Evolutionary conservation across 2,797 vertebrate genomes (phyloP), one percentile per base, ranked within the genome.

Genomic region (Hafferia zeledoni): DNA sequence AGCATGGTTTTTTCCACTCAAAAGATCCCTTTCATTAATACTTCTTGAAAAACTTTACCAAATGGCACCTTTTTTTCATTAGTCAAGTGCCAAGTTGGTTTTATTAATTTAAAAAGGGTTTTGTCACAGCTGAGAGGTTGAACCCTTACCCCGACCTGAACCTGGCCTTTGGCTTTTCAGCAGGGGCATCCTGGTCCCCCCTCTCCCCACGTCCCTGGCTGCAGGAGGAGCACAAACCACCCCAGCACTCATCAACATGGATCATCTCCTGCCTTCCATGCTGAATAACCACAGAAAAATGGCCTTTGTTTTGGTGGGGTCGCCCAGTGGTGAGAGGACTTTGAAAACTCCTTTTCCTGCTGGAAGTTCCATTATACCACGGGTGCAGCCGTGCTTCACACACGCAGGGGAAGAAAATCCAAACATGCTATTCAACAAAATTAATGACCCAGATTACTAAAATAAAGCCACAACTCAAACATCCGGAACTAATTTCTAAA

Each of bases 381-480:
- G 28, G 59, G 13, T 25, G 57, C 71, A 43, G 57, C 24, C 2
- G 0, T 0, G 30, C 53, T 82, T 78, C 10, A 3, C 59, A 10
- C 70, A 67, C 0, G 0, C 50, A 23, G 50, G 41, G 76, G 18
- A 88, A 50, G 59, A 88, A 93, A 92, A 95, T 69, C 72, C 87
- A 91, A 69, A 68, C 49, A 33, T 8, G 2, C 60, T 74, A 49
- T 80, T 92, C 89, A 83, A 86, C 76, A 88, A 79, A 93, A 91
- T 94, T 94, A 94, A 96, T 90, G 94, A 91, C 74, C 92, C 83
- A 90, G 85, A 90, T 95, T 68, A 93, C 79, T 76, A 84, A 97
- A 96, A 95, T 88, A 94, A 93, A 96, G 74, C 80, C 87, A 76
- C 85, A 80, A 79, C 68, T 63, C 90, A 94, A 94, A 87, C 46